phyloP scores from a whole-genome alignment of 2,797 vertebrate genomes.

The Argyrosomus regius region DNA sequence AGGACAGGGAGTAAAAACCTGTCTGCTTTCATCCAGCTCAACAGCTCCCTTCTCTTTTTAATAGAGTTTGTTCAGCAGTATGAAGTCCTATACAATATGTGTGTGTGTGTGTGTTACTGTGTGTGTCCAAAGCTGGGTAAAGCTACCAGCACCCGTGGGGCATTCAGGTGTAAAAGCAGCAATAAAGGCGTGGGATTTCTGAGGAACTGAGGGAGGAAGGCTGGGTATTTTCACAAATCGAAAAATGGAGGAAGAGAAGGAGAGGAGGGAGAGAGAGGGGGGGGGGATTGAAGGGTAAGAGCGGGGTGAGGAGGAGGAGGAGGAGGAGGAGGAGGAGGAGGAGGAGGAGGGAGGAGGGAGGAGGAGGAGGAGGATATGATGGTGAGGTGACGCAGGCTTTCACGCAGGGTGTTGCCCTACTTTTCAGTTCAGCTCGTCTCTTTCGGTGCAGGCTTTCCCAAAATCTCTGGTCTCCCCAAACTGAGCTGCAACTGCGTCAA shows the following conservation, averaged over 20 bases:
- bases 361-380: not conserved
- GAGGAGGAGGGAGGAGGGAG: slow-evolving; percentile 1
- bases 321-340: slow-evolving; percentile 7
- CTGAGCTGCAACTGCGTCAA: slow-evolving; percentile 23
- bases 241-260: slow-evolving; percentile 20
- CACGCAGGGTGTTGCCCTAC: slow-evolving; percentile 58
- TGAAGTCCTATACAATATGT: not conserved
- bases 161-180: slow-evolving; percentile 30
- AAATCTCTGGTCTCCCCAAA: slow-evolving; percentile 29
- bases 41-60: slow-evolving; percentile 22
- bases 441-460: slow-evolving; percentile 39
- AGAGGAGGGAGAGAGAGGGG: not conserved
- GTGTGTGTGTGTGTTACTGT: not conserved
- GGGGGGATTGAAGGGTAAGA: not conserved
- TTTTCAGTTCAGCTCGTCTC: slow-evolving; percentile 48
- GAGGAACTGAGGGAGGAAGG: slow-evolving; percentile 29
- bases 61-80: slow-evolving; percentile 26
- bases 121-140: slow-evolving; percentile 1
- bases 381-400: slow-evolving; percentile 36
- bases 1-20: slow-evolving; percentile 19
- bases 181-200: slow-evolving; percentile 51
- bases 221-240: slow-evolving; percentile 16
- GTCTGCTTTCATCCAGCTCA: slow-evolving; percentile 40
- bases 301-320: slow-evolving; percentile 13
- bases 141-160: slow-evolving; percentile 20